These are phyloP conservation scores for Elgaria multicarinata DNA, from an alignment of 2,113 vertebrate species.

Conservation along the genomic window DNA sequence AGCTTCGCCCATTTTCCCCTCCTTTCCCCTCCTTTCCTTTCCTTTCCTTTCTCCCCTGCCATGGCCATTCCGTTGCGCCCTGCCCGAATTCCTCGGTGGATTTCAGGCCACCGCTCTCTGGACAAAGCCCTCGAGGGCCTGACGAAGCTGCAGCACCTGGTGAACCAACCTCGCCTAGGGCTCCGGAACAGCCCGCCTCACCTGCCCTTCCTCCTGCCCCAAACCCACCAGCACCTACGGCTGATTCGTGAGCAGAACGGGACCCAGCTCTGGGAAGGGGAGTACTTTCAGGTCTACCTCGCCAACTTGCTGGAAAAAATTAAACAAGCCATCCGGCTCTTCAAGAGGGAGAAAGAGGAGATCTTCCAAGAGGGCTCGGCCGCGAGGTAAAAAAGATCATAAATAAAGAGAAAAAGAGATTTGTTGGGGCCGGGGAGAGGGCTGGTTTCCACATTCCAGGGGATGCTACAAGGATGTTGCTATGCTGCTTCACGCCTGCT, in stretches of 20 bases:
- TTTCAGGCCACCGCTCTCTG: slow-evolving; percentile 47
- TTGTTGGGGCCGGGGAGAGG: too few species aligned
- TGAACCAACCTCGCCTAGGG: slow-evolving; percentile 66
- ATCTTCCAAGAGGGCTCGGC: slow-evolving; percentile 78
- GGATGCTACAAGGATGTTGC: not conserved
- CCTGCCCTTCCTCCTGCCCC: slow-evolving; percentile 79
- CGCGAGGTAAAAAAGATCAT: not conserved
- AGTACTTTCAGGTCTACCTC: slow-evolving; percentile 78
- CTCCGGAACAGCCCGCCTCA: slow-evolving; percentile 82
- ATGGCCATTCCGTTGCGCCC: not conserved
- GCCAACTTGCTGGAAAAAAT: slow-evolving; percentile 83
- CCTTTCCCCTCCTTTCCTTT: too few species aligned
- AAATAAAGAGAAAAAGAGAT: not conserved
- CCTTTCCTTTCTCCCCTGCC: too few species aligned
- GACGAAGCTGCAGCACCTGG: slow-evolving; percentile 71
- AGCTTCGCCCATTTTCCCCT: too few species aligned
- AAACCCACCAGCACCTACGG: slow-evolving; percentile 35
- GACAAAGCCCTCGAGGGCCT: slow-evolving; percentile 76
- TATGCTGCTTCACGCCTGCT: not conserved
- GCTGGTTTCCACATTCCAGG: too few species aligned
- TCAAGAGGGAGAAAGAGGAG: slow-evolving; percentile 77
- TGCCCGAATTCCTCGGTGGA: not conserved
- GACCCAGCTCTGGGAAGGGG: slow-evolving; percentile 62
- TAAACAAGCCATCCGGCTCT: slow-evolving; percentile 75
- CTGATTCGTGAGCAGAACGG: not conserved